phyloP scores from a whole-genome alignment of 2,113 vertebrate genomes.

The Grantiella picta region DNA sequence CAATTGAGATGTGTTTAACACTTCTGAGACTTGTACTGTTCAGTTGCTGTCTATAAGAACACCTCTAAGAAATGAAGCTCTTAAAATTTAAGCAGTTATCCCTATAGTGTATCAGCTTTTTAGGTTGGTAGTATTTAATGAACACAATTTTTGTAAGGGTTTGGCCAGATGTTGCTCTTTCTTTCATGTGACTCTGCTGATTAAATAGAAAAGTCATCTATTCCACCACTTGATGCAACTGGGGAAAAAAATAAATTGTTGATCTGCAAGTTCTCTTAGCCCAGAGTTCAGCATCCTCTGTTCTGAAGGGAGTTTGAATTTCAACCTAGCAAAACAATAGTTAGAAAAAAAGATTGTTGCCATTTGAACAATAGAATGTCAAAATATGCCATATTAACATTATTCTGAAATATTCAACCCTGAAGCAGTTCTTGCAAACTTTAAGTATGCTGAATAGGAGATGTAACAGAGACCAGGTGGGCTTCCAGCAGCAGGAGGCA shows the following conservation, averaged over 20 bases:
- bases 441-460: slow-evolving; percentile 29
- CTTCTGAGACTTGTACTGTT: not conserved
- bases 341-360: not conserved
- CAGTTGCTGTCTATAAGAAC: not conserved
- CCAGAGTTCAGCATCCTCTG: not conserved
- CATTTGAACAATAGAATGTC: slow-evolving; percentile 34
- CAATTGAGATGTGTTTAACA: not conserved
- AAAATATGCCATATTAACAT: slow-evolving; percentile 10
- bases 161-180: slow-evolving; percentile 33
- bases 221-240: not conserved
- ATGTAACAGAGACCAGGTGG: slow-evolving; percentile 20
- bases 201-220: not conserved
- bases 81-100: not conserved
- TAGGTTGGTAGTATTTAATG: not conserved
- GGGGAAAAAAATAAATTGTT: not conserved
- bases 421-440: slow-evolving; percentile 13
- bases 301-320: not conserved
- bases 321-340: not conserved
- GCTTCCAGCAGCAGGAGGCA: slow-evolving; percentile 23
- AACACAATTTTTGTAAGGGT: not conserved
- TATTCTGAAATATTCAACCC: slow-evolving; percentile 31
- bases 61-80: not conserved
- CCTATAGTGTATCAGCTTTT: not conserved
- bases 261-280: not conserved
- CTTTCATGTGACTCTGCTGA: not conserved